Base-by-base conservation (phyloP, 1,140 invertebrate genomes). In the Grapholita molesta region DNA sequence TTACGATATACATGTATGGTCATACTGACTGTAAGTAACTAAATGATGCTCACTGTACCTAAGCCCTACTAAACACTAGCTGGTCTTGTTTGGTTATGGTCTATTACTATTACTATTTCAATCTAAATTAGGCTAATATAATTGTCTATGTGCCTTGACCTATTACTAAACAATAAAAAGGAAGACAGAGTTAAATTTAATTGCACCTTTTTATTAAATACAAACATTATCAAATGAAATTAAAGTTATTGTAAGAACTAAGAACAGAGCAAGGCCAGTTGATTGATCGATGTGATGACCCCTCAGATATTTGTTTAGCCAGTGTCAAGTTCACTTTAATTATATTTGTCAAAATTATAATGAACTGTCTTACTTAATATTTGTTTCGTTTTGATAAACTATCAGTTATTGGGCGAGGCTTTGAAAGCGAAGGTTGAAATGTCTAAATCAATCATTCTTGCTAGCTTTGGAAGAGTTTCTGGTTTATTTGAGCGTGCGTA, bases 271-370 rank as follows among this genome's bases (percentile, higher is more conserved):
- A 86, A 85, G 85, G 81, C 69, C 73, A 25, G 42, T 67, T 84
- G 85, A 88, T 88, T 88, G 84, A 88, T 88, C 52, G 82, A 73
- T 75, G 70, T 69, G 76, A 80, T 84, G 84, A 85, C 83, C 85
- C 84, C 64, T 74, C 74, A 78, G 78, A 84, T 86, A 65, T 87
- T 81, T 83, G 82, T 81, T 83, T 79, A 75, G 74, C 52, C 69
- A 71, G 42, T 78, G 78, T 81, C 83, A 84, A 84, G 83, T 85
- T 81, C 74, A 76, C 70, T 81, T 81, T 85, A 83, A 85, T 85
- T 85, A 80, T 71, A 77, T 85, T 83, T 80, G 80, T 83, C 74
- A 77, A 77, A 76, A 80, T 79, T 79, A 2, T 61, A 61, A 61
- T 57, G 55, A 61, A 61, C 55, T 61, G 55, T 61, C 55, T 61